Conservation (phyloP, 2,888 invertebrate species). For the Platycheirus rosarum region DNA sequence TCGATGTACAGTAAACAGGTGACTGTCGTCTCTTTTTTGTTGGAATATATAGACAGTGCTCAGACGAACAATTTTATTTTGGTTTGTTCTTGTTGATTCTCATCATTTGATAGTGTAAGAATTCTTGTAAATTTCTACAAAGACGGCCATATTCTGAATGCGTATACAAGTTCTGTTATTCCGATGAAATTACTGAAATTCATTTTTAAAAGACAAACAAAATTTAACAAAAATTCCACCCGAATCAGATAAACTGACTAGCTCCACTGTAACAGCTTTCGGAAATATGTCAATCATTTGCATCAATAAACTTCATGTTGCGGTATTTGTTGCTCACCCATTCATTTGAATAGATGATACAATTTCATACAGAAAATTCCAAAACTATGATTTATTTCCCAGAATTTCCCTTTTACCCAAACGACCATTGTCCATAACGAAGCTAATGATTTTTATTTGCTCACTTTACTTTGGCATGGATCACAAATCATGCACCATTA, state of each 20-base stretch:
- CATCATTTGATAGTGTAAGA: too few species aligned
- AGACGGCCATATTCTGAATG: too few species aligned
- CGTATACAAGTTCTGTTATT: too few species aligned
- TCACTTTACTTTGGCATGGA: slow-evolving; percentile 10
- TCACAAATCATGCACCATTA: slow-evolving; percentile 46
- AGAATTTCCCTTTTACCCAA: slow-evolving; percentile 12
- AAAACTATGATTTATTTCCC: slow-evolving; percentile 48
- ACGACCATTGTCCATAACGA: slow-evolving; percentile 30
- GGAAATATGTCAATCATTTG: slow-evolving; percentile 41
- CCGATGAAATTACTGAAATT: too few species aligned
- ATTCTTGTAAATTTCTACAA: too few species aligned
- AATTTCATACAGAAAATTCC: slow-evolving; percentile 27
- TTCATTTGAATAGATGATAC: slow-evolving; percentile 1
- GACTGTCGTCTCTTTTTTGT: too few species aligned
- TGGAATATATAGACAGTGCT: too few species aligned
- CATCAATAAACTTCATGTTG: slow-evolving; percentile 29
- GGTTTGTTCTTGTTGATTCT: too few species aligned
- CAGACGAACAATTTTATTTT: too few species aligned
- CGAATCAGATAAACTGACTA: background rate
- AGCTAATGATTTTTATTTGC: slow-evolving; percentile 52
- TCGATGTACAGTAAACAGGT: too few species aligned
- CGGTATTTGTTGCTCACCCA: slow-evolving; percentile 21
- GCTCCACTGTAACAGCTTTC: slow-evolving; percentile 9
- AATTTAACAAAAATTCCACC: too few species aligned
- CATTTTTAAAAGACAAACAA: background rate